Conservation (phyloP, 1,140 invertebrate genomes). For the Brachionus sp. region DNA sequence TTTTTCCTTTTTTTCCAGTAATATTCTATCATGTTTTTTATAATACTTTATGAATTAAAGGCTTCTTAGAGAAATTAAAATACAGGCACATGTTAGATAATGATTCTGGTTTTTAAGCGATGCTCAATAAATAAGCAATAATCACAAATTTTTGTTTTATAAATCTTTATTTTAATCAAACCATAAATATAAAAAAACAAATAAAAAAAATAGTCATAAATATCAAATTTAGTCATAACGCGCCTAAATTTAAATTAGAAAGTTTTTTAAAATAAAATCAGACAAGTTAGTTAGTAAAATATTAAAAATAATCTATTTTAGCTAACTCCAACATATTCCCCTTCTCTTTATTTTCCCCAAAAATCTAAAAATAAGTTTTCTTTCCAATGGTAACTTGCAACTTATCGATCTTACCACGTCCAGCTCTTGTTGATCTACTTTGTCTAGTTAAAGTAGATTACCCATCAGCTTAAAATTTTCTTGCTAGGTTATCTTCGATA, state of each 20-base stretch:
- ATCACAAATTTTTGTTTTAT: background rate
- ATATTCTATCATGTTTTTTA: no score
- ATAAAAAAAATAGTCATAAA: background rate
- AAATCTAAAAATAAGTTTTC: background rate
- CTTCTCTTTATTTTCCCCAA: no score
- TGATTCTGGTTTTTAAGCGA: no score
- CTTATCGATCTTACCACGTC: background rate
- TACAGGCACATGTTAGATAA: no score
- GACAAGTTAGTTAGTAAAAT: background rate
- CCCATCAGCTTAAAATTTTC: background rate
- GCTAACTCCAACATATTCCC: background rate
- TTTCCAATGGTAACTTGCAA: background rate
- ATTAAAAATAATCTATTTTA: background rate
- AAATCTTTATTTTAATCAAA: background rate
- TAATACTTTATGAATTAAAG: no score
- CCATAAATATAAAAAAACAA: background rate
- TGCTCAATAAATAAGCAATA: no score
- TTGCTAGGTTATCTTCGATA: background rate
- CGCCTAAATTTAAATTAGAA: background rate
- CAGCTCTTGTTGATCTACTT: background rate
- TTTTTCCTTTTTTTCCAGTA: no score
- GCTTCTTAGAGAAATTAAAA: no score
- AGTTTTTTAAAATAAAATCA: background rate
- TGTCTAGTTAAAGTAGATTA: background rate
- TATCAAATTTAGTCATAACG: background rate